These are phyloP conservation scores for Plecotus auritus DNA, from an alignment of 2,113 vertebrate genomes.

Conservation along the genomic window DNA sequence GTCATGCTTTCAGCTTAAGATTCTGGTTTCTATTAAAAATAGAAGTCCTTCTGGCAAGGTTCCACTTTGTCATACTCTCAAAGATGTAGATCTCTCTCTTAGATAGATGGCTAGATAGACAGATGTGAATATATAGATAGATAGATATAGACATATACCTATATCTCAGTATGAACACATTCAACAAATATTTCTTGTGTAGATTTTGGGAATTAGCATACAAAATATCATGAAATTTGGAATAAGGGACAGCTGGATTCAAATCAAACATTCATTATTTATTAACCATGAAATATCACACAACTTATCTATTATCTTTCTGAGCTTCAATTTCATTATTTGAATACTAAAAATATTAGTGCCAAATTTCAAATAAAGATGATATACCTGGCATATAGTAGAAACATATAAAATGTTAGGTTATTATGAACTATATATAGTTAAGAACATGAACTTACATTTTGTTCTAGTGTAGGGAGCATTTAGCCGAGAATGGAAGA, in stretches of 20 bases:
- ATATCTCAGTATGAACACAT: neutral
- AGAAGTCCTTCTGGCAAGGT: neutral
- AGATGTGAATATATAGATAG: neutral
- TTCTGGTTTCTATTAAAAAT: conserved; percentile 28
- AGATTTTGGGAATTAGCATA: neutral
- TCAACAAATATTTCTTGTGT: neutral
- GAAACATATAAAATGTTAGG: neutral
- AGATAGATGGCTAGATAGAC: neutral
- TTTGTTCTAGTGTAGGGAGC: neutral
- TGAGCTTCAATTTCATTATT: neutral
- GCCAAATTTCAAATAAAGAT: neutral
- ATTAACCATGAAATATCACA: neutral
- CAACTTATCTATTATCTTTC: neutral
- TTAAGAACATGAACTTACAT: neutral
- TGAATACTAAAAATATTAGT: neutral
- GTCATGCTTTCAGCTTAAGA: neutral
- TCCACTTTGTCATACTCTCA: neutral
- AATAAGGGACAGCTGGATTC: neutral
- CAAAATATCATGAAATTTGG: neutral
- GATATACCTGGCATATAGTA: neutral
- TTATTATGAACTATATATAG: neutral
- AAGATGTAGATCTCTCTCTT: neutral
- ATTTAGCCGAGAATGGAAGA: neutral
- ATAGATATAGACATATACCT: neutral
- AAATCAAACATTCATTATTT: neutral